These are phyloP conservation scores for Gopherus evgoodei DNA, from an alignment of 2,113 vertebrate genomes.

Conservation along the genomic window DNA sequence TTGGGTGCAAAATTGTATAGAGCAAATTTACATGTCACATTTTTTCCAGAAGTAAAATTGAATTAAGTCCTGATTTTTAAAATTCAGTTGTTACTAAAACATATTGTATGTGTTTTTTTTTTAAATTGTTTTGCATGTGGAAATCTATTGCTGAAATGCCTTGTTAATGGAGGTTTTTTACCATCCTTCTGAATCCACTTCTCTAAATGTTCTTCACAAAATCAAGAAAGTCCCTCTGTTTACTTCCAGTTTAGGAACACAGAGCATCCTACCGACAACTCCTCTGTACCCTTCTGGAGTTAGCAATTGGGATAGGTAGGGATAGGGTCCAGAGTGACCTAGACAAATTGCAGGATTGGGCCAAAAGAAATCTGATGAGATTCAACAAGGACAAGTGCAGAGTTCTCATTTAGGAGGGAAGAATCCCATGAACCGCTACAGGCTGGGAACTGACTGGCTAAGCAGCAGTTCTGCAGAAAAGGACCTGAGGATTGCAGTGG, in stretches of 20 bases:
- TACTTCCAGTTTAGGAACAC: background rate
- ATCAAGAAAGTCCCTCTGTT: background rate
- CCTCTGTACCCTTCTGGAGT: background rate
- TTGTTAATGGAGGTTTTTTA: accelerated
- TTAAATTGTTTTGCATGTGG: background rate
- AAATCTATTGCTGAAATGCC: background rate
- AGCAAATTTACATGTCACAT: background rate
- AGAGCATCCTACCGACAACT: background rate
- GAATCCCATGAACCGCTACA: too few relatives aligned
- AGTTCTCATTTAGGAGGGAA: too few relatives aligned
- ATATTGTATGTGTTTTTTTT: background rate
- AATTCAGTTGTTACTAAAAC: background rate
- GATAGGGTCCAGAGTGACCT: too few relatives aligned
- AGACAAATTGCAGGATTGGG: too few relatives aligned
- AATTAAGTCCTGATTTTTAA: background rate
- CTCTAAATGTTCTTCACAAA: background rate
- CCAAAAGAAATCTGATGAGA: too few relatives aligned
- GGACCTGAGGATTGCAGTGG: too few relatives aligned
- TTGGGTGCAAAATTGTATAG: background rate
- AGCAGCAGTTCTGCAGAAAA: too few relatives aligned
- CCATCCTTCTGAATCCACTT: background rate
- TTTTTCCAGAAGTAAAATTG: background rate
- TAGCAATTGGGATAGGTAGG: background rate
- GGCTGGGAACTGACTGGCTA: too few relatives aligned
- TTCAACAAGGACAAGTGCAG: too few relatives aligned